Percentiles rank a stretch among this genome's conserved stretches.
Evolutionary conservation across 2,113 vertebrate genomes (phyloP).

Genomic region (Onychorhynchus coronatus): DNA sequence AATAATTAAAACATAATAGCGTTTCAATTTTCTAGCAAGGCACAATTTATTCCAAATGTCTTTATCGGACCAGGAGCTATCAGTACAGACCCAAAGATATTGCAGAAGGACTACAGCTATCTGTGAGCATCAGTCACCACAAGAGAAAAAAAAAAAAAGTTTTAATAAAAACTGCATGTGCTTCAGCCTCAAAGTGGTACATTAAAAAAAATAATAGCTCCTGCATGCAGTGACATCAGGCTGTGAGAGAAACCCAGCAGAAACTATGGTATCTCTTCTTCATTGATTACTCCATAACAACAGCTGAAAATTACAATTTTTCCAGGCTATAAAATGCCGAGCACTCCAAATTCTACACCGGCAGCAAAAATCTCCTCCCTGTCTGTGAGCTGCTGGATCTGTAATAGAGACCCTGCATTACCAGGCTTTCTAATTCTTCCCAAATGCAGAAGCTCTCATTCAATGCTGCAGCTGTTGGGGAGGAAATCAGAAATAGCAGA

Average conservation of each 20-base stretch:
- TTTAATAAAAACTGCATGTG: not conserved
- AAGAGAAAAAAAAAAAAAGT: not conserved
- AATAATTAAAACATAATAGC: not conserved
- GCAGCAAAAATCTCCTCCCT: constrained; percentile 58
- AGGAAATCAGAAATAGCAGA: constrained; percentile 74
- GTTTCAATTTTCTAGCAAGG: not conserved
- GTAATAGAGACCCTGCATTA: constrained; percentile 55
- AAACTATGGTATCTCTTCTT: constrained; percentile 20
- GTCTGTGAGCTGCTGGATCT: constrained; percentile 58
- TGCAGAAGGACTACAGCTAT: not conserved
- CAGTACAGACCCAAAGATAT: not conserved
- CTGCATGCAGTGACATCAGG: not conserved
- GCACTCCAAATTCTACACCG: constrained; percentile 53
- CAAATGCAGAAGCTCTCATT: constrained; percentile 70
- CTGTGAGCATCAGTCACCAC: not conserved
- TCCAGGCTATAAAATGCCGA: constrained; percentile 56
- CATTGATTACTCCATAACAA: constrained; percentile 42
- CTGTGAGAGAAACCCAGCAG: constrained; percentile 22
- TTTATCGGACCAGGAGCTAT: not conserved
- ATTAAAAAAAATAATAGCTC: not conserved
- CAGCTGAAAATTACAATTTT: constrained; percentile 61
- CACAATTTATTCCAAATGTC: not conserved
- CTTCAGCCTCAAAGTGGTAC: not conserved
- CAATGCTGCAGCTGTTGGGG: constrained; percentile 69
- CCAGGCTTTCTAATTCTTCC: constrained; percentile 66